These are phyloP conservation scores for Sarcophilus harrisii DNA, from an alignment of 2,797 vertebrate species.

Conservation along the genomic window DNA sequence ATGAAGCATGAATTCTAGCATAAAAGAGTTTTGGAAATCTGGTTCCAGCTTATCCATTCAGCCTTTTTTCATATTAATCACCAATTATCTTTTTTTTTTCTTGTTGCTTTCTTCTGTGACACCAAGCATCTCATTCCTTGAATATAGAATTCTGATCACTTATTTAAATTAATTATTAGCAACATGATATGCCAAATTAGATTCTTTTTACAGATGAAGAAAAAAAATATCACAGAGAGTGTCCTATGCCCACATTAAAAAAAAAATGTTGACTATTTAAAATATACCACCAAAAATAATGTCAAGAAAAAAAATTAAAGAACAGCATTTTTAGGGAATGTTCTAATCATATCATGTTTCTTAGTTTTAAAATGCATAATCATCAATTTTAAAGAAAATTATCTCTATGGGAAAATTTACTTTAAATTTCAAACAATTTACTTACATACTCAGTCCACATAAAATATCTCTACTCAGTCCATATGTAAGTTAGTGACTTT, in stretches of 20 bases:
- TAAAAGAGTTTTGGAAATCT: too few species aligned
- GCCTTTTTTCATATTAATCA: too few species aligned
- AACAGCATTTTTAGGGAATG: too few species aligned
- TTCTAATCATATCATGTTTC: too few species aligned
- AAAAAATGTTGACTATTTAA: too few species aligned
- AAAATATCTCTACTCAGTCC: neutral
- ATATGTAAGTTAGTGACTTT: neutral
- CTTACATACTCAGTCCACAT: neutral
- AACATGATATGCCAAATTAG: neutral
- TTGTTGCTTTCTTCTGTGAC: neutral
- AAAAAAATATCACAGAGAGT: too few species aligned
- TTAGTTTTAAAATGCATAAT: too few species aligned
- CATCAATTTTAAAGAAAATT: neutral
- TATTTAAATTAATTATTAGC: neutral
- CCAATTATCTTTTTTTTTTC: neutral
- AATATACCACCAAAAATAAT: too few species aligned
- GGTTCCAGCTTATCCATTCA: too few species aligned
- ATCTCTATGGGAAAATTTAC: neutral
- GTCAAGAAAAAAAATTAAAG: too few species aligned
- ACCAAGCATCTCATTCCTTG: neutral
- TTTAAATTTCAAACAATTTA: neutral
- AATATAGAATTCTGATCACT: neutral
- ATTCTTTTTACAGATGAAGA: neutral
- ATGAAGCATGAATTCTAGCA: too few species aligned
- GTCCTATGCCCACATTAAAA: too few species aligned